These are phyloP conservation scores for Bryconaethiops microstoma DNA, from an alignment of 2,797 vertebrate genomes.

Conservation along the genomic window DNA sequence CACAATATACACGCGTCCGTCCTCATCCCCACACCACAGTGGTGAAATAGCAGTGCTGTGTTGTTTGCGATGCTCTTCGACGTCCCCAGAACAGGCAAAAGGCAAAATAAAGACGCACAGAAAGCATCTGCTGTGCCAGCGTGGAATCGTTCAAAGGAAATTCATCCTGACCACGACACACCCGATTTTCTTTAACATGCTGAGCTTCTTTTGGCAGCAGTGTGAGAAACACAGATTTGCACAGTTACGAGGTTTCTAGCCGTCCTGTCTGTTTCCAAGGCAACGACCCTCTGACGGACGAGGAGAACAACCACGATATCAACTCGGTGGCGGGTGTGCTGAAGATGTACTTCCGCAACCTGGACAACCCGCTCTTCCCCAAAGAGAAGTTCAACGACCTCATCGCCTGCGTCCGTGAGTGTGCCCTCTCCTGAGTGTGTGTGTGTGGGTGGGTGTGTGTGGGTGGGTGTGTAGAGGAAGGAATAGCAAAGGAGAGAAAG, in stretches of 20 bases:
- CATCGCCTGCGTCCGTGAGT: constrained; percentile 96
- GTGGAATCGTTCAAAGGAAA: constrained; percentile 11
- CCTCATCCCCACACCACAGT: neutral
- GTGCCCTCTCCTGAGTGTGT: constrained; percentile 32
- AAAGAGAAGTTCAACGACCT: constrained; percentile 98
- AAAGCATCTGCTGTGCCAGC: constrained; percentile 24
- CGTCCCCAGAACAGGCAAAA: neutral
- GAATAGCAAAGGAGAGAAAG: constrained; percentile 16
- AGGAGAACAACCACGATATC: constrained; percentile 98
- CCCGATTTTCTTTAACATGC: constrained; percentile 9
- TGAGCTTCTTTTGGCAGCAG: neutral
- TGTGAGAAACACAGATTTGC: constrained; percentile 11
- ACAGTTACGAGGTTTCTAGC: constrained; percentile 5
- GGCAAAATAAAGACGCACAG: neutral
- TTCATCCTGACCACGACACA: neutral
- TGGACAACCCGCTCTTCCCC: constrained; percentile 97
- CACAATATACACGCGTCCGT: too few relatives aligned
- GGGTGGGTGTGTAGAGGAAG: constrained; percentile 24
- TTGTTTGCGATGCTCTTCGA: neutral
- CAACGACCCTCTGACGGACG: constrained; percentile 95
- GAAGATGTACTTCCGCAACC: constrained; percentile 96
- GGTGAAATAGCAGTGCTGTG: neutral
- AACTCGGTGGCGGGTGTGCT: constrained; percentile 98
- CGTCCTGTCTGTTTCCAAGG: constrained; percentile 73
- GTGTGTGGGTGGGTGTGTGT: constrained; percentile 60